These are phyloP conservation scores for Scaeva pyrastri DNA, from an alignment of 2,888 invertebrate genomes.

Conservation along the genomic window DNA sequence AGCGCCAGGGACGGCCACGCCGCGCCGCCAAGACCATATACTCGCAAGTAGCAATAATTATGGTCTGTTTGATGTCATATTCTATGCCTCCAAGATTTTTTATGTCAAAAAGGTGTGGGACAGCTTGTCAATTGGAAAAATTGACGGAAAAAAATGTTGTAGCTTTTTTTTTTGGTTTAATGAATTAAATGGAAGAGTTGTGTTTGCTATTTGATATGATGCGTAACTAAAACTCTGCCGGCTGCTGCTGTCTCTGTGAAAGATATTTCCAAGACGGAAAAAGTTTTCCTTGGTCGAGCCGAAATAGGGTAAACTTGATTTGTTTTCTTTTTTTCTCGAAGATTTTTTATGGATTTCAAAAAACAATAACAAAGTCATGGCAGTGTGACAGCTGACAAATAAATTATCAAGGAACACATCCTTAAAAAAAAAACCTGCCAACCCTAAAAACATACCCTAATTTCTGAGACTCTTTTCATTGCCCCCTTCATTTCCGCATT, in stretches of 20 bases:
- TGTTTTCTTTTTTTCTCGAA: too few species aligned
- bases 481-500: too few species aligned
- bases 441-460: too few species aligned
- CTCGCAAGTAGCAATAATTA: neutral
- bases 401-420: too few species aligned
- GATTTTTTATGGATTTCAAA: too few species aligned
- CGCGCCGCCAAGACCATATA: neutral
- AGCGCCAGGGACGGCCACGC: too few species aligned
- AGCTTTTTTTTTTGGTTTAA: slow-evolving; percentile 22
- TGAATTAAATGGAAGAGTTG: slow-evolving; percentile 37
- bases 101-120: slow-evolving; percentile 49
- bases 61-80: slow-evolving; percentile 14
- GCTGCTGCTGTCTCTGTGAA: slow-evolving; percentile 42
- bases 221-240: slow-evolving; percentile 68
- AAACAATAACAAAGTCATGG: too few species aligned
- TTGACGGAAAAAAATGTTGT: neutral
- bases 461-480: too few species aligned
- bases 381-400: too few species aligned
- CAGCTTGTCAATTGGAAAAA: slow-evolving; percentile 48
- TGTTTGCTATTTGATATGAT: slow-evolving; percentile 60
- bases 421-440: too few species aligned
- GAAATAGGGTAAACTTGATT: slow-evolving; percentile 10
- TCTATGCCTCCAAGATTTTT: slow-evolving; percentile 15
- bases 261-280: neutral
- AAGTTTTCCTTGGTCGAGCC: neutral